Percentiles rank a stretch among this genome's conserved stretches.
phyloP scores from a whole-genome alignment of 2,113 vertebrate genomes.

The Chaetodon auriga region DNA sequence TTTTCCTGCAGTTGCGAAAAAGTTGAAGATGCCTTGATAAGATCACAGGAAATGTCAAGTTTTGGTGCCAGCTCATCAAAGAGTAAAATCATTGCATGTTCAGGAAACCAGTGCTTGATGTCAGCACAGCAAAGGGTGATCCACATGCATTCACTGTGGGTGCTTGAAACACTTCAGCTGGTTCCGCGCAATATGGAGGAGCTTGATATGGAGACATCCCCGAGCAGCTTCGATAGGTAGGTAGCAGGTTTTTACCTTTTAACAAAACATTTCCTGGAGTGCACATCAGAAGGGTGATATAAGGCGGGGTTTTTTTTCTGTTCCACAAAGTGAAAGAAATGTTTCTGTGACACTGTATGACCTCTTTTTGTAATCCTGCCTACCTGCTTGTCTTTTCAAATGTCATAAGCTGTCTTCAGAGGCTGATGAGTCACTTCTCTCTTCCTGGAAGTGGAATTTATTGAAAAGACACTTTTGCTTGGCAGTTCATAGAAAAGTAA shows the following conservation, averaged over 20 bases:
- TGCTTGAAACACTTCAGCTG: background rate
- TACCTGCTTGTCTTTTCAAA: background rate
- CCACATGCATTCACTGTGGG: background rate
- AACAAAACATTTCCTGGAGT: background rate
- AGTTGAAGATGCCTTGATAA: rapidly evolving
- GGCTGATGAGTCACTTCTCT: too few relatives aligned
- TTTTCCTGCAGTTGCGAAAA: background rate
- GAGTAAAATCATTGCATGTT: background rate
- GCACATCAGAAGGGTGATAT: background rate
- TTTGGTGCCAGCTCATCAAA: background rate
- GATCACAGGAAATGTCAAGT: background rate
- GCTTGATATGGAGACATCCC: background rate
- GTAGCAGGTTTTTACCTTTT: background rate
- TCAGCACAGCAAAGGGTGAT: background rate
- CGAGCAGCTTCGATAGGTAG: background rate
- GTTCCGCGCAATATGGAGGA: background rate
- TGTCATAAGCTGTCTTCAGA: background rate
- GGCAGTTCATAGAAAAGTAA: background rate
- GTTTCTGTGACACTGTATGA: background rate
- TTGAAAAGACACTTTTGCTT: background rate
- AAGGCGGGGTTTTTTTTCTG: too few relatives aligned
- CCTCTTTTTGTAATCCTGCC: background rate
- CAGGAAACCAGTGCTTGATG: background rate
- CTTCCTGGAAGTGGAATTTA: background rate
- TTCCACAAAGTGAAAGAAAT: background rate